Percentiles rank a stretch among this genome's conserved stretches.
These are phyloP conservation scores for Scaptodrosophila latifasciaeformis DNA, from an alignment of 2,888 invertebrate genomes.

Conservation along the genomic window DNA sequence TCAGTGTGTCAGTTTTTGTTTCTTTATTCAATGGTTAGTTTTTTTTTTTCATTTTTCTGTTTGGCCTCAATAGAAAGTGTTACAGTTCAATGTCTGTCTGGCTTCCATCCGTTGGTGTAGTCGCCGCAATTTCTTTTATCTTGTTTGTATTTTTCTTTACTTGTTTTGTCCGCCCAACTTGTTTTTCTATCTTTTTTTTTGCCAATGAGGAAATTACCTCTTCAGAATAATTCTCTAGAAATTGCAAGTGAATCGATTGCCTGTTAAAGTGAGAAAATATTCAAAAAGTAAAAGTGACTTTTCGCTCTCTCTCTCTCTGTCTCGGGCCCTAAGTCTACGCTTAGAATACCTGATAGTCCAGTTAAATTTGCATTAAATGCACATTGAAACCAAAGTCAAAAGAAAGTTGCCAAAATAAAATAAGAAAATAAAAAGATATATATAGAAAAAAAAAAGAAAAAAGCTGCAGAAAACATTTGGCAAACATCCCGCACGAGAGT, in stretches of 20 bases:
- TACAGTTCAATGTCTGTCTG: constrained; percentile 63
- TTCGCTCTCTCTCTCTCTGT: constrained; percentile 4
- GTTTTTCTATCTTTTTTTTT: too few species aligned
- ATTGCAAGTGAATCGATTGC: too few species aligned
- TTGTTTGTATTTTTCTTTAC: too few species aligned
- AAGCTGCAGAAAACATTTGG: background rate
- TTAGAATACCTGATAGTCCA: constrained; percentile 43
- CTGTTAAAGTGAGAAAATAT: too few species aligned
- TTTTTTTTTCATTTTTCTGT: constrained; percentile 20
- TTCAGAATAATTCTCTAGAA: too few species aligned
- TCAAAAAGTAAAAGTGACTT: constrained; percentile 57
- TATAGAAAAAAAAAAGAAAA: background rate
- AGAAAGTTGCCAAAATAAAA: constrained; percentile 55
- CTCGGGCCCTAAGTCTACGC: constrained; percentile 15
- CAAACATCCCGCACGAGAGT: too few species aligned
- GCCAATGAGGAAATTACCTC: too few species aligned
- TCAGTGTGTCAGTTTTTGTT: constrained; percentile 20
- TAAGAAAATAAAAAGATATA: background rate
- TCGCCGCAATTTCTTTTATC: constrained; percentile 1
- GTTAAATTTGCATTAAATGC: constrained; percentile 56
- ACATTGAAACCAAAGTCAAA: constrained; percentile 31
- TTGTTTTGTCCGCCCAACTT: too few species aligned
- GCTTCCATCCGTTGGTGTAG: constrained; percentile 2
- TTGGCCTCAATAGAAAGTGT: constrained; percentile 67
- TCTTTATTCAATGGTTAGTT: constrained; percentile 19